phyloP scores from a whole-genome alignment of 2,797 vertebrate species.

The Mastacembelus armatus region DNA sequence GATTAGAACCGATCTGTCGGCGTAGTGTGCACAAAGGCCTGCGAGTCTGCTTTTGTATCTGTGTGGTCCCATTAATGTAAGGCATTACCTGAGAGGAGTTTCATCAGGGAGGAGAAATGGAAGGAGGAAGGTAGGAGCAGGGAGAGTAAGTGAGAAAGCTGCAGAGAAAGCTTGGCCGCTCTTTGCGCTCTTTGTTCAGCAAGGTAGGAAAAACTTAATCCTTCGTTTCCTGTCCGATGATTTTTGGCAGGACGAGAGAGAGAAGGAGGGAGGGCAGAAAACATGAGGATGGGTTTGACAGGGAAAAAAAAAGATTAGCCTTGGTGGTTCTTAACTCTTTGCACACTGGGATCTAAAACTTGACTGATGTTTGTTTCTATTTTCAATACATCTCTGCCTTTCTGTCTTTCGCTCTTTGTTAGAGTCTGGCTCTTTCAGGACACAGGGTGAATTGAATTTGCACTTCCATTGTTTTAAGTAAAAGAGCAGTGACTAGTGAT shows the following conservation, averaged over 20 bases:
- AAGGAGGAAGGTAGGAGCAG: constrained; percentile 62
- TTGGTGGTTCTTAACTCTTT: constrained; percentile 60
- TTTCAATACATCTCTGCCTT: constrained; percentile 25
- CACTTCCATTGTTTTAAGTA: constrained; percentile 67
- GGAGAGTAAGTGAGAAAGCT: constrained; percentile 76
- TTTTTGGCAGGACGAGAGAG: constrained; percentile 87
- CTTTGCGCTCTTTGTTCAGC: constrained; percentile 94
- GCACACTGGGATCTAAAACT: constrained; percentile 37
- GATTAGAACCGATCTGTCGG: constrained; percentile 68
- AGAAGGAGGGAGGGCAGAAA: constrained; percentile 58
- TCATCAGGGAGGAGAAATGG: constrained; percentile 56
- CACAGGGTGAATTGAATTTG: constrained; percentile 60
- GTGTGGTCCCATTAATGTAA: constrained; percentile 67
- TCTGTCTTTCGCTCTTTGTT: constrained; percentile 28
- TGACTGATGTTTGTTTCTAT: constrained; percentile 51
- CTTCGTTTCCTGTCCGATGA: constrained; percentile 96
- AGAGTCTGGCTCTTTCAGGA: constrained; percentile 36
- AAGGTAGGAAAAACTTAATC: constrained; percentile 99
- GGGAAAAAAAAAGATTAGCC: constrained; percentile 64
- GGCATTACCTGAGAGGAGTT: constrained; percentile 73
- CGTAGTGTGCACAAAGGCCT: constrained; percentile 46
- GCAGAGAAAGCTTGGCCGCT: constrained; percentile 86
- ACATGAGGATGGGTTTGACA: constrained; percentile 55
- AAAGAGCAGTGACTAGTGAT: constrained; percentile 61
- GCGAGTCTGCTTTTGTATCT: constrained; percentile 56